Conservation (phyloP, 1,140 invertebrate genomes). For the Meteorus sp. region DNA sequence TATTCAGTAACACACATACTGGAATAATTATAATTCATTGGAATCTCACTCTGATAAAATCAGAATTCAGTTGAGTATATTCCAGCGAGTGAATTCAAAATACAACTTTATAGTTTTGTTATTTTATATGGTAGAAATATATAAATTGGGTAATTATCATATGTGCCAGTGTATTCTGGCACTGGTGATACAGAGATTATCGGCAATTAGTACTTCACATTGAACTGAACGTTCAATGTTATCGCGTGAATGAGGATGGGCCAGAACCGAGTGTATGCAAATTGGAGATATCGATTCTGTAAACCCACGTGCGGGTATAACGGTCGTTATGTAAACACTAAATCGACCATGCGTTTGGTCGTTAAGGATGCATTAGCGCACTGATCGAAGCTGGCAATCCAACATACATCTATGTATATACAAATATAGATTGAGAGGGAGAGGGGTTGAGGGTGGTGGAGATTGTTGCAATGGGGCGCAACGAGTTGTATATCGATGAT, state of each 20-base stretch:
- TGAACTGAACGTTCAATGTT: not conserved
- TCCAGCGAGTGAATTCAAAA: too few relatives aligned
- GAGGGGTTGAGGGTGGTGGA: not conserved
- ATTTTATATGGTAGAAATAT: too few relatives aligned
- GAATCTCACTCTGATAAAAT: too few relatives aligned
- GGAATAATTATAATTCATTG: too few relatives aligned
- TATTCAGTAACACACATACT: too few relatives aligned
- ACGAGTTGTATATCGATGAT: not conserved
- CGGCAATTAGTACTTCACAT: conserved; percentile 14
- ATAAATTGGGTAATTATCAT: too few relatives aligned
- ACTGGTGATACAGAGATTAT: conserved; percentile 12
- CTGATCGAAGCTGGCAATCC: not conserved
- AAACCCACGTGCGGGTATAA: not conserved
- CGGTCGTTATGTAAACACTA: conserved; percentile 25
- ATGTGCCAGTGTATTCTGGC: too few relatives aligned
- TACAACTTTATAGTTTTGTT: too few relatives aligned
- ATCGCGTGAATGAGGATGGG: conserved; percentile 19
- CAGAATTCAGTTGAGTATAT: too few relatives aligned
- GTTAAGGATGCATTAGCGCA: conserved; percentile 18
- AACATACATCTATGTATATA: too few relatives aligned
- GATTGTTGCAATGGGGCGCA: not conserved
- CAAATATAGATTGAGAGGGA: not conserved
- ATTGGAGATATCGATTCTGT: conserved; percentile 23
- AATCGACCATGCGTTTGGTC: conserved; percentile 19
- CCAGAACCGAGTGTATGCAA: conserved; percentile 19